Conservation (phyloP, 1,140 invertebrate species). For the Saccostrea echinata region DNA sequence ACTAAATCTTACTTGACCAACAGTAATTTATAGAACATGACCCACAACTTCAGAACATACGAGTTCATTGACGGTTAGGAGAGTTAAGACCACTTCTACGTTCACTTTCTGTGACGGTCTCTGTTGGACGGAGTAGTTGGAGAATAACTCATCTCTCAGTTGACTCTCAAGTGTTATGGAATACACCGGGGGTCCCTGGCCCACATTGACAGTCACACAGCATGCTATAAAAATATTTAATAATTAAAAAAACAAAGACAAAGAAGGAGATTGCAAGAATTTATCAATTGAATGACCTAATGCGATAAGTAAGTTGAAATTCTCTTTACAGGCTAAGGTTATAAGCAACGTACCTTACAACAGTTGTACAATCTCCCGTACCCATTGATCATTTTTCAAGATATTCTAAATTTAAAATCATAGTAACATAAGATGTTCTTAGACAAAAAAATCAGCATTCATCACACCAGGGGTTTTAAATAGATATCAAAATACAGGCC, state of each 20-base stretch:
- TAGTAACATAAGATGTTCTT: too few relatives aligned
- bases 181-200: background rate
- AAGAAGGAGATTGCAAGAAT: background rate
- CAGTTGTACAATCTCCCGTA: too few relatives aligned
- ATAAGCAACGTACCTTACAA: too few relatives aligned
- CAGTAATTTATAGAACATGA: background rate
- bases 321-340: too few relatives aligned
- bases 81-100: background rate
- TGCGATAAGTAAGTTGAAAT: too few relatives aligned
- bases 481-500: too few relatives aligned
- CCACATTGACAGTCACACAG: background rate
- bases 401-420: too few relatives aligned
- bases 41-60: background rate
- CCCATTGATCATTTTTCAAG: too few relatives aligned
- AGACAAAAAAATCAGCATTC: too few relatives aligned
- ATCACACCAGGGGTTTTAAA: too few relatives aligned
- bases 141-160: background rate
- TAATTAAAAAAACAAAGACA: too few relatives aligned
- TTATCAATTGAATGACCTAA: background rate
- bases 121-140: background rate
- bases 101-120: background rate
- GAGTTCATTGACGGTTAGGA: conserved; percentile 3
- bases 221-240: conserved; percentile 1
- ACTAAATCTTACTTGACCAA: too few relatives aligned
- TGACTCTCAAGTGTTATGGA: background rate